Conservation (phyloP, 1,140 invertebrate genomes). For the Anastrepha obliqua region DNA sequence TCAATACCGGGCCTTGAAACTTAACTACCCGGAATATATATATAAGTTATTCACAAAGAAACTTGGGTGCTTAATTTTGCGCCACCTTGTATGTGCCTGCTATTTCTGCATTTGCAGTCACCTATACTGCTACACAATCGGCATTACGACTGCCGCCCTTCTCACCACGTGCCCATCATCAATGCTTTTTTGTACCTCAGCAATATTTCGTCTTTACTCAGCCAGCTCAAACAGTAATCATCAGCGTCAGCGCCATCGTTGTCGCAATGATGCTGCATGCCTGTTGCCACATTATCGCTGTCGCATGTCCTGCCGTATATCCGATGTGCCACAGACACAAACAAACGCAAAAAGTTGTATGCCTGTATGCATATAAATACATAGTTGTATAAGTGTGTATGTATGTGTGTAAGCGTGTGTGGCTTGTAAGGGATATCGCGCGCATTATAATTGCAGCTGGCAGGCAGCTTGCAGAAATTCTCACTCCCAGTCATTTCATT, state of each 20-base stretch:
- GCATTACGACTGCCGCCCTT: conserved; percentile 8
- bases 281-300: conserved; percentile 47
- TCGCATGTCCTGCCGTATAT: conserved; percentile 50
- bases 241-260: neutral
- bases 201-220: neutral
- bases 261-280: neutral
- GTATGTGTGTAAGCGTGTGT: neutral
- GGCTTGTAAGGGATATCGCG: neutral
- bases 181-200: neutral
- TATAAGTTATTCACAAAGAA: too few relatives aligned
- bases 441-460: conserved; percentile 39
- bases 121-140: neutral
- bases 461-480: conserved; percentile 25
- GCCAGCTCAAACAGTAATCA: neutral
- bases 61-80: neutral
- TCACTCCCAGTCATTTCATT: conserved; percentile 27
- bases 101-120: neutral
- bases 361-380: neutral
- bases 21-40: too few relatives aligned
- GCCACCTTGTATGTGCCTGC: neutral
- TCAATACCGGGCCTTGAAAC: too few relatives aligned
- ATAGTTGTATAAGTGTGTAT: neutral
- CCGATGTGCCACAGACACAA: neutral
- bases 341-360: neutral
- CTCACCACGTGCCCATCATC: neutral